Base-by-base conservation (phyloP, 2,888 invertebrate species). In the Apoderus coryli region DNA sequence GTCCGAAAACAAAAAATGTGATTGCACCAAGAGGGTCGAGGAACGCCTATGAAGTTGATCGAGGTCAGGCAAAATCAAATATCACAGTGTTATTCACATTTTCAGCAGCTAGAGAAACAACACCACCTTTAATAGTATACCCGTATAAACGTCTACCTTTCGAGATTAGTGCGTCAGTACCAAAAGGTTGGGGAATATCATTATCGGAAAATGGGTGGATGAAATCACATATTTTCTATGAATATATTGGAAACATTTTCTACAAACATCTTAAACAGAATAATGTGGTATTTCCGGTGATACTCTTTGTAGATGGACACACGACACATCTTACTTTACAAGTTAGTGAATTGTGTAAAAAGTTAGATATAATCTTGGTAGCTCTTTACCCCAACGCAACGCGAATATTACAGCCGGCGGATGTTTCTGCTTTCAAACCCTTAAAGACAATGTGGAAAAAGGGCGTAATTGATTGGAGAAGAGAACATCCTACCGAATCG, bases 1-100 rank as follows among this genome's bases (percentile, higher is more conserved):
- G 43, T 33, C 42, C 47, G 10, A 47, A 49, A 35, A 40, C 32
- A 31, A 38, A 41, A 11, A 39, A 31, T 31, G 45, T 47, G 7
- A 23, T 46, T 15, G 47, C 43, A 14, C 31, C 38, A 32, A 46
- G 25, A 36, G 36, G 40, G 11, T 36, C 41, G 22, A 46, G 27
- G 40, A 50, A 54, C 36, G 48, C 57, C 2, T 54, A 57, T 36
- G 49, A 56, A 40, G 43, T 57, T 13, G 54, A 53, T 26, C 45
- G 49, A 22, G 47, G 50, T 7, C 38, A 36, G 12, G 41, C 47
- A 6, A 59, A 58, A 44, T 38, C 44, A 3, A 46, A 45, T 11
- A 37, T 57, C 12, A 56, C 55, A 7, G 56, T 54, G 1, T n/a
- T n/a, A n/a, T n/a, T n/a, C n/a, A 56, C 55, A 7, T 56, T 55